Evolutionary conservation across 2,113 vertebrate genomes (phyloP).

Genomic region (Pygoscelis antarcticus): DNA sequence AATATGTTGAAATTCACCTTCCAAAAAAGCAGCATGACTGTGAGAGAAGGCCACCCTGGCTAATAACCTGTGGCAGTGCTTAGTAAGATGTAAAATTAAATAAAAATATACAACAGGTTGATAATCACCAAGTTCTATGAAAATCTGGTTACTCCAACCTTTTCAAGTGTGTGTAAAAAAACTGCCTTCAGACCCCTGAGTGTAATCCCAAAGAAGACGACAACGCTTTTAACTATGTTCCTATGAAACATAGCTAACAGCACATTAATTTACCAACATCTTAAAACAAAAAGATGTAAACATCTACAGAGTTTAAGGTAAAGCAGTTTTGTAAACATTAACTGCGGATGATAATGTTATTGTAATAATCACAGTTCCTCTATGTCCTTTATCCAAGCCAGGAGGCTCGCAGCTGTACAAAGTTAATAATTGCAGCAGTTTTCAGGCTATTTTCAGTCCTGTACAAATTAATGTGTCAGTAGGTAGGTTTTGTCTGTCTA

Average conservation of each 20-base stretch:
- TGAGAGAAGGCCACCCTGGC: conserved; percentile 81
- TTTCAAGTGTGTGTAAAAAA: conserved; percentile 84
- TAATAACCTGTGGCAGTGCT: conserved; percentile 83
- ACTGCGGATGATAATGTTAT: conserved; percentile 80
- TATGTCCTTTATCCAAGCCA: conserved; percentile 72
- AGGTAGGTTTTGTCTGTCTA: conserved; percentile 75
- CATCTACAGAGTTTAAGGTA: conserved; percentile 87
- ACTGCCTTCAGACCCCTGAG: conserved; percentile 87
- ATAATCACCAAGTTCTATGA: conserved; percentile 71
- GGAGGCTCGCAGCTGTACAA: conserved; percentile 75
- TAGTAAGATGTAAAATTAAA: conserved; percentile 78
- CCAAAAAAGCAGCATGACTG: conserved; percentile 83
- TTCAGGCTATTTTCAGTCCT: conserved; percentile 79
- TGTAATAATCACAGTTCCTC: conserved; percentile 76
- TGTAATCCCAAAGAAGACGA: conserved; percentile 83
- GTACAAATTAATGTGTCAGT: conserved; percentile 54
- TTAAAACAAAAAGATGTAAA: conserved; percentile 85
- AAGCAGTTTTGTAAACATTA: conserved; percentile 87
- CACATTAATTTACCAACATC: conserved; percentile 74
- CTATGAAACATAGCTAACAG: conserved; percentile 72
- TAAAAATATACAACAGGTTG: conserved; percentile 77
- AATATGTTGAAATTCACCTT: conserved; percentile 80
- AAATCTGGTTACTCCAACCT: conserved; percentile 80
- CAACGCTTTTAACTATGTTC: conserved; percentile 72
- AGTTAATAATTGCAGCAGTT: conserved; percentile 80